phyloP scores from a whole-genome alignment of 2,888 invertebrate species.

The Drosophila mulleri region DNA sequence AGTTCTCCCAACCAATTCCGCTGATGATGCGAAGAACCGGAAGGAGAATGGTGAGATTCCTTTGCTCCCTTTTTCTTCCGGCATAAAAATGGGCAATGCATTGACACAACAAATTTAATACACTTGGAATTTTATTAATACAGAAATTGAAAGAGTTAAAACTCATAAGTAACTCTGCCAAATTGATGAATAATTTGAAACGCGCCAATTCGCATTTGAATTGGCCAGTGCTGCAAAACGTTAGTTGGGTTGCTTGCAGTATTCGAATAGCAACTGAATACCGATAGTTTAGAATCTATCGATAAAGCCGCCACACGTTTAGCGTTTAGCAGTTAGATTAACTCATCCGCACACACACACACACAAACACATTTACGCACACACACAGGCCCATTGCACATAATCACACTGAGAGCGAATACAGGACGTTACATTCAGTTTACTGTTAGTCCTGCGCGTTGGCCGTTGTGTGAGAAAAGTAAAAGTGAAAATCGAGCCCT shows the following conservation, averaged over 20 bases:
- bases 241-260: no score
- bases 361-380: not conserved
- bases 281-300: slow-evolving; percentile 29
- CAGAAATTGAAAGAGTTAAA: slow-evolving; percentile 13
- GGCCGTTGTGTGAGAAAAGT: slow-evolving; percentile 60
- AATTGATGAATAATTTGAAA: not conserved
- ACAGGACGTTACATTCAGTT: slow-evolving; percentile 43
- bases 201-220: not conserved
- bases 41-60: not conserved
- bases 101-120: slow-evolving; percentile 5
- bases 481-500: slow-evolving; percentile 76
- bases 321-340: slow-evolving; percentile 9
- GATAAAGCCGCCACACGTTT: not conserved
- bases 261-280: not conserved
- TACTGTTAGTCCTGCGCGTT: slow-evolving; percentile 66
- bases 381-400: not conserved
- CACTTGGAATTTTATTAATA: slow-evolving; percentile 19
- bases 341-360: slow-evolving; percentile 13
- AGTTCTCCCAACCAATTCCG: not conserved
- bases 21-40: no score
- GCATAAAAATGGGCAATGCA: not conserved
- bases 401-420: slow-evolving; percentile 13
- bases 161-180: slow-evolving; percentile 36
- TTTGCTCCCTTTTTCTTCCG: not conserved
- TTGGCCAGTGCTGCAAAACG: not conserved